Evolutionary conservation across 2,113 vertebrate species (phyloP), one percentile per base, ranked within the genome.

Genomic region (Callipepla californica): DNA sequence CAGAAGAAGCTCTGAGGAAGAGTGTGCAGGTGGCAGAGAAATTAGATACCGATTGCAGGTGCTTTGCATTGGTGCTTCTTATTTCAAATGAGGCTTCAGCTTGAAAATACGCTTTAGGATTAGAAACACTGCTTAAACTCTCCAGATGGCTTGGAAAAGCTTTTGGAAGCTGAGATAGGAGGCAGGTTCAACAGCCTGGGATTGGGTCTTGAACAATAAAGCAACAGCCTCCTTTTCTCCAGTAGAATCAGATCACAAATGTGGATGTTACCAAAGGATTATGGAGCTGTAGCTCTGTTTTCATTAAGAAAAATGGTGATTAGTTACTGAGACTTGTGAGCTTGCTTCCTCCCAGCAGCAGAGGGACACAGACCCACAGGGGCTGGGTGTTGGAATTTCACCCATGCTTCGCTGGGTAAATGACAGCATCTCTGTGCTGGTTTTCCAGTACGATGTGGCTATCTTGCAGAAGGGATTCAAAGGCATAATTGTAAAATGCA

Each of bases 401-500:
- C 72, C 44, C 55, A 1, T n/a, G 63, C 57, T 89, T 77, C 45
- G 6, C 70, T 68, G 61, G 47, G 40, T 61, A 87, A 70, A 76
- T 1, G 25, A 62, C 59, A 78, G 72, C 53, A 51, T 16, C 75
- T 81, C 62, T 62, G n/a, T 75, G 58, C 70, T 82, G 59, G 14
- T 83, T 78, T 90, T 77, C 51, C 38, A 61, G 47, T 61, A 48
- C 0, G 11, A 72, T 74, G 91, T 1, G 3, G 72, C 83, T 94
- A 48, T 93, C 58, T 68, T 78, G 34, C 51, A 74, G 89, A 61
- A 85, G 34, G 75, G 55, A 57, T 61, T 92, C 89, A 66, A 92
- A 72, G 44, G 57, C 76, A 78, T 68, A 91, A 4, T 88, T 83
- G 79, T 91, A 80, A 88, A 94, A 80, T 50, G 73, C 51, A 45